Evolutionary conservation across 2,888 invertebrate species (phyloP), one percentile per base, ranked within the genome.

Genomic region (Macaria liturata): DNA sequence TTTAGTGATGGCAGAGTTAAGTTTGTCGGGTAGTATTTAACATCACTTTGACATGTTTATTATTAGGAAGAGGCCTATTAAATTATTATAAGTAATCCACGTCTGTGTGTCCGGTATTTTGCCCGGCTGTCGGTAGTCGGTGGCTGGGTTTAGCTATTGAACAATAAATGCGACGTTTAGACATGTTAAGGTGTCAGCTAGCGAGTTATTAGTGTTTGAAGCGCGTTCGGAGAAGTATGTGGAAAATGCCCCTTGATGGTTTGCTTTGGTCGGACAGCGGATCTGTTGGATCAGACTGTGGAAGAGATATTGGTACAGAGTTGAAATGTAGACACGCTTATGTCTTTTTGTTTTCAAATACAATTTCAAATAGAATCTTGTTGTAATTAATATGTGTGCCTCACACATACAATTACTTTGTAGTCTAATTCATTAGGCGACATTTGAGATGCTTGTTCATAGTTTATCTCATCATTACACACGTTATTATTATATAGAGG

Each of bases 51-150:
- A 89, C 90, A 89, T 89, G 87, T 89, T 90, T 91, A 90, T 90
- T 90, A 87, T 89, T 83, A 83, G 83, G 87, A 86, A 86, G 83
- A 80, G 81, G 80, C 83, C 88, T 88, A 88, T 91, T 90, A 89
- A 89, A 89, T 89, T 86, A 86, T 88, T 85, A 79, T 81, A 78
- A 80, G 78, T 89, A 89, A 89, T 88, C 88, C 84, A 75, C 74
- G 70, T 78, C 76, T 75, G 82, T 81, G 84, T 83, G 84, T 78
- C 79, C 72, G 83, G 83, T 83, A 84, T 86, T 88, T 84, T 84
- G 84, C 82, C 78, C 76, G 78, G 76, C 81, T 78, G 83, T 78
- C 77, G 74, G 78, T 76, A 76, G 80, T 80, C 78, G 71, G 75
- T 71, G 74, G 65, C 61, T 58, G 50, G 61, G 67, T 75, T 60